Evolutionary conservation across 1,140 invertebrate genomes (phyloP).

Genomic region (Lasaia peninsularis): DNA sequence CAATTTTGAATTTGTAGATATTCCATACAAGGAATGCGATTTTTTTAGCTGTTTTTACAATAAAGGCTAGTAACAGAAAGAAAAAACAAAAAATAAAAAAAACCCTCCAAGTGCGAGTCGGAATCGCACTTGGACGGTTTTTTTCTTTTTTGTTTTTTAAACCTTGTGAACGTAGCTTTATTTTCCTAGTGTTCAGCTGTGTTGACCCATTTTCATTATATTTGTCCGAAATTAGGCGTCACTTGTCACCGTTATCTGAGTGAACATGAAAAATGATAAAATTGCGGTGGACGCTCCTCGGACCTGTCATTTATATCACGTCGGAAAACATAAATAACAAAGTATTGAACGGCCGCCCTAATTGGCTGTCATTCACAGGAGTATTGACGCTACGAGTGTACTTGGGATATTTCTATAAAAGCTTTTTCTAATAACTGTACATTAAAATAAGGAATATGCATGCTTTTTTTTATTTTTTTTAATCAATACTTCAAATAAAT

Average conservation of each 20-base stretch:
- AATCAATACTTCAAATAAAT: too few relatives aligned
- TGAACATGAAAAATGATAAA: constrained; percentile 6
- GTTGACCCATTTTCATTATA: not conserved
- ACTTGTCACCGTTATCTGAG: not conserved
- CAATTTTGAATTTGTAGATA: too few relatives aligned
- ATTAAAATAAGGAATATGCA: too few relatives aligned
- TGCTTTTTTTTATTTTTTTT: too few relatives aligned
- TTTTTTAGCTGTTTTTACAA: too few relatives aligned
- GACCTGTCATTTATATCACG: not conserved
- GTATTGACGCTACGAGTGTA: not conserved
- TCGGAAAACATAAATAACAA: constrained; percentile 7
- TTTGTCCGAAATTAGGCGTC: constrained; percentile 4
- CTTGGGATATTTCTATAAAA: constrained; percentile 12
- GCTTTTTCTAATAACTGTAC: too few relatives aligned
- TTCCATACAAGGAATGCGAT: too few relatives aligned
- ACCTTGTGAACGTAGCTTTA: not conserved
- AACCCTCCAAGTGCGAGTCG: too few relatives aligned
- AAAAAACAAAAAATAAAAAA: too few relatives aligned
- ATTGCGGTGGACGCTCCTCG: constrained; percentile 7
- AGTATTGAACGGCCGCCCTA: constrained; percentile 5
- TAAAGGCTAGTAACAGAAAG: too few relatives aligned
- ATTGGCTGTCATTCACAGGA: constrained; percentile 7
- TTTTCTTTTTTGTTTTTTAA: too few relatives aligned
- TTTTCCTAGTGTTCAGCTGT: not conserved
- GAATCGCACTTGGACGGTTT: too few relatives aligned